Conservation (phyloP, 2,113 vertebrate species). For the Brachirus orientalis region DNA sequence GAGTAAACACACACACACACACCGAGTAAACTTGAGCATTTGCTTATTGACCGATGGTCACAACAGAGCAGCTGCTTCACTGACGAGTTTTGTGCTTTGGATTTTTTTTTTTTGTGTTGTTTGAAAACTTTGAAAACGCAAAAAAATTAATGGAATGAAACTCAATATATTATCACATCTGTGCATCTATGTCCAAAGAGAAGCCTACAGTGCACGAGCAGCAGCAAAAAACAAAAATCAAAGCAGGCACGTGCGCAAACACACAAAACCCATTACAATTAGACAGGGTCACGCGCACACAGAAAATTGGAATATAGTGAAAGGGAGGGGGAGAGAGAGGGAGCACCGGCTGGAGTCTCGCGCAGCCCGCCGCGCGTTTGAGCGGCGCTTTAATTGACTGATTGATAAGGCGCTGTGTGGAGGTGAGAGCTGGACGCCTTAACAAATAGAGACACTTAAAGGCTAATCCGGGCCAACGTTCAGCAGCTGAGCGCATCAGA, state of each 20-base stretch:
- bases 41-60: conserved; percentile 41
- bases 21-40: conserved; percentile 41
- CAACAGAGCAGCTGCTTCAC: conserved; percentile 1
- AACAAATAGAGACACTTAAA: conserved; percentile 84
- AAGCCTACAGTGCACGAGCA: neutral
- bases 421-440: conserved; percentile 78
- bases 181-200: conserved; percentile 10
- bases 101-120: neutral
- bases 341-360: conserved; percentile 61
- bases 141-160: neutral
- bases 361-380: conserved; percentile 68
- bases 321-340: conserved; percentile 2
- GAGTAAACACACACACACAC: conserved; percentile 36
- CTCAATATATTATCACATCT: neutral
- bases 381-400: conserved; percentile 85
- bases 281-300: conserved; percentile 44
- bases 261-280: conserved; percentile 31
- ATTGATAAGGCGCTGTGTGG: conserved; percentile 79
- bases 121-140: neutral
- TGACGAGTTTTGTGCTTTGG: neutral
- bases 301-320: conserved; percentile 22
- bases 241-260: neutral
- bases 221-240: conserved; percentile 1
- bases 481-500: conserved; percentile 62
- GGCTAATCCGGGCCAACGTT: conserved; percentile 77